These are phyloP conservation scores for Scylla paramamosain DNA, from an alignment of 1,140 invertebrate genomes.

Conservation along the genomic window DNA sequence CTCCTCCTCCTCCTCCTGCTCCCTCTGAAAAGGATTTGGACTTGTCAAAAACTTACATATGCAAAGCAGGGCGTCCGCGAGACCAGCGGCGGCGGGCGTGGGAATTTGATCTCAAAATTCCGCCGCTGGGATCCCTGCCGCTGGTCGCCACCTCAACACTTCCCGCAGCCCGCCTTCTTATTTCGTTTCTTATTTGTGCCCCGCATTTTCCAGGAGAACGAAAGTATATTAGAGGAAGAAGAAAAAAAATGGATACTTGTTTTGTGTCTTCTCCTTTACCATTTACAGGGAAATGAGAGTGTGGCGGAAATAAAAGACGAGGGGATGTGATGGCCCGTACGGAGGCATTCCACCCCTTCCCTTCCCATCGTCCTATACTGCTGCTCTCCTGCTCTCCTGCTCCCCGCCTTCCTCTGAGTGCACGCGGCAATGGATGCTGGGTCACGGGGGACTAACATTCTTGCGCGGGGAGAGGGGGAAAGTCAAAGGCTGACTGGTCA, in stretches of 20 bases:
- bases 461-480: neutral
- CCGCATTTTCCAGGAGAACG: neutral
- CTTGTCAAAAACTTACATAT: neutral
- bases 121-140: neutral
- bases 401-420: neutral
- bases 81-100: neutral
- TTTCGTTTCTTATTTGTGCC: neutral
- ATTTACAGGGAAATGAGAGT: neutral
- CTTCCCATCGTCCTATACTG: neutral
- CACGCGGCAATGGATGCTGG: neutral
- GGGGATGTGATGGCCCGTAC: neutral
- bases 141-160: neutral
- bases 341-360: neutral
- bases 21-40: neutral
- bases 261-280: neutral
- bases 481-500: constrained; percentile 10
- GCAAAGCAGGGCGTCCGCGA: neutral
- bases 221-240: neutral
- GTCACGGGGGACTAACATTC: neutral
- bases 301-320: neutral
- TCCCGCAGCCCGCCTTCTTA: neutral
- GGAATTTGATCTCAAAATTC: neutral
- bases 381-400: neutral
- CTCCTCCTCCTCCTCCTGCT: neutral
- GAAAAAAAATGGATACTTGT: neutral